Conservation (phyloP, 2,888 invertebrate genomes). For the Eudemis profundana region DNA sequence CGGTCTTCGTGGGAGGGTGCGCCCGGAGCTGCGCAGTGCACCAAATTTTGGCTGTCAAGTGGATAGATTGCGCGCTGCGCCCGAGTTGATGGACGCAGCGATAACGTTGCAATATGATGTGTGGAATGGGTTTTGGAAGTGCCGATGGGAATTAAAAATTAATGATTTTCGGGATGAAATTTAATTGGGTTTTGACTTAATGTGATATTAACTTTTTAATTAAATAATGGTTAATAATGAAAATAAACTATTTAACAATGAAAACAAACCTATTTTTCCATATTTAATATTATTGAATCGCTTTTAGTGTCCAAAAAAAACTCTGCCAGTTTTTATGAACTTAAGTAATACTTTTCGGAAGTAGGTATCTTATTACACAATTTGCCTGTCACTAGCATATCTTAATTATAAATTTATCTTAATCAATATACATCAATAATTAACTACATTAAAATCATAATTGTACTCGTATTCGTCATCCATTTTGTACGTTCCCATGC, state of each 20-base stretch:
- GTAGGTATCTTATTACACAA: not conserved
- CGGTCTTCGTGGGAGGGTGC: conserved; percentile 44
- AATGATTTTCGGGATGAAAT: not conserved
- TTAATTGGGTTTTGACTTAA: not conserved
- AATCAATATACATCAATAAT: too few species aligned
- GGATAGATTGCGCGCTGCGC: conserved; percentile 27
- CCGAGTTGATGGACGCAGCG: conserved; percentile 29
- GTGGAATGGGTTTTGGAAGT: conserved; percentile 22
- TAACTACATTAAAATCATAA: conserved; percentile 14
- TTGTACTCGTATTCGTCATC: conserved; percentile 21
- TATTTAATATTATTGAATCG: too few species aligned
- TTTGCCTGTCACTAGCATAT: too few species aligned
- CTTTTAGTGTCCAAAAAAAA: too few species aligned
- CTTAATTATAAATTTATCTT: too few species aligned
- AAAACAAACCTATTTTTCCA: too few species aligned
- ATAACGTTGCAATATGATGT: conserved; percentile 31
- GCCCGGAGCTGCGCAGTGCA: conserved; percentile 29
- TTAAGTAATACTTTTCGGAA: too few species aligned
- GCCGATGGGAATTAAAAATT: not conserved
- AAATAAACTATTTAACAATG: too few species aligned
- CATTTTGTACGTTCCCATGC: conserved; percentile 10
- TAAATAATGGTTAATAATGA: too few species aligned
- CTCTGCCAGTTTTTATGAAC: too few species aligned
- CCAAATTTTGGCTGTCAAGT: conserved; percentile 28
- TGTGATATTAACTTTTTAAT: too few species aligned